Percentiles rank a stretch among this genome's conserved stretches.
phyloP scores from a whole-genome alignment of 2,797 vertebrate species.

The Pangasius sanitwongsei region DNA sequence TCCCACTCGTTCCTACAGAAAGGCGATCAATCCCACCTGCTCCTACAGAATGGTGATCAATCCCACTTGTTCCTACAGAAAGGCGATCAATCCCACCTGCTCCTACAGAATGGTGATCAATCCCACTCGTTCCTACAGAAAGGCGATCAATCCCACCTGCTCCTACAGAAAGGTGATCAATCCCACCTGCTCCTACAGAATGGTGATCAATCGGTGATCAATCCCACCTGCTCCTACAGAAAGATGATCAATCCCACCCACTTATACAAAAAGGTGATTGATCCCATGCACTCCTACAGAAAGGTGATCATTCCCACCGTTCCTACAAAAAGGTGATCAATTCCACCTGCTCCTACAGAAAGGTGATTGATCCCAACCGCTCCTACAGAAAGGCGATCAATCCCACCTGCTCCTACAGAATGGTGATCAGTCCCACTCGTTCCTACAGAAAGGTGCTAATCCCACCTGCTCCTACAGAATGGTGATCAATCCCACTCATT shows the following conservation, averaged over 20 bases:
- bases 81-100: too few relatives aligned
- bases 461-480: background rate
- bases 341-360: background rate
- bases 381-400: background rate
- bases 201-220: too few relatives aligned
- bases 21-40: background rate
- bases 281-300: too few relatives aligned
- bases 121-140: background rate
- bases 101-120: background rate
- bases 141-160: background rate
- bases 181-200: background rate
- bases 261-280: too few relatives aligned
- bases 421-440: background rate
- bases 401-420: background rate
- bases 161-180: background rate
- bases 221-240: too few relatives aligned
- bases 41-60: too few relatives aligned
- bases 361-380: background rate
- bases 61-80: too few relatives aligned
- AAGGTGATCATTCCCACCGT: too few relatives aligned
- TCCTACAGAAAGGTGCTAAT: background rate
- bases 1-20: background rate
- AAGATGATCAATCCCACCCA: too few relatives aligned
- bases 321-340: too few relatives aligned
- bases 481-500: too few relatives aligned